Conservation (phyloP, 2,797 vertebrate species). For the Bradypus variegatus region DNA sequence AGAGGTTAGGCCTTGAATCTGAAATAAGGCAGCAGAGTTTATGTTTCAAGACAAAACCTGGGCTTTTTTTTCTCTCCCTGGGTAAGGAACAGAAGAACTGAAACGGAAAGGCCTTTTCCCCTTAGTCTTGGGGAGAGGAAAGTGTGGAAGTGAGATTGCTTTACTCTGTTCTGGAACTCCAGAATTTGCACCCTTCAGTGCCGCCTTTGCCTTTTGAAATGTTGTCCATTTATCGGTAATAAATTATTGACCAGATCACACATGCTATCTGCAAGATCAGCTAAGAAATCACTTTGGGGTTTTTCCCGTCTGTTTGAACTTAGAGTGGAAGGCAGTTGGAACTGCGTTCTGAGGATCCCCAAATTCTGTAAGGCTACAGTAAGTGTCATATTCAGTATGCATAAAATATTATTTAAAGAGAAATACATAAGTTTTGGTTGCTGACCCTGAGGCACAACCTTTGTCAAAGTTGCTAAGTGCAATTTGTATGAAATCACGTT, state of each 20-base stretch:
- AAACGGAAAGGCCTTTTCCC: not conserved
- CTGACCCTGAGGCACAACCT: not conserved
- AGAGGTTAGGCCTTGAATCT: not conserved
- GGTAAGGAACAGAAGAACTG: not conserved
- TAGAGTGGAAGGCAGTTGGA: too few relatives aligned
- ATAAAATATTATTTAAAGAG: not conserved
- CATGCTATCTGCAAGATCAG: not conserved
- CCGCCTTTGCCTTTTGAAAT: not conserved
- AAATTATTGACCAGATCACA: not conserved
- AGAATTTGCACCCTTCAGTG: not conserved
- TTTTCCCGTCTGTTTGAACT: not conserved
- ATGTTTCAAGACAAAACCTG: not conserved
- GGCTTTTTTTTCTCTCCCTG: not conserved
- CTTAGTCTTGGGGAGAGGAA: not conserved
- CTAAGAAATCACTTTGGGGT: not conserved
- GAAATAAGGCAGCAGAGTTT: not conserved
- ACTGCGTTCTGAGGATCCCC: not conserved
- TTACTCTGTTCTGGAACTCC: not conserved
- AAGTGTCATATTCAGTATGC: not conserved
- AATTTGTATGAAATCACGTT: not conserved
- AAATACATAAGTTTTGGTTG: not conserved
- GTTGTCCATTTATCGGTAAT: not conserved
- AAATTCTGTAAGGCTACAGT: not conserved
- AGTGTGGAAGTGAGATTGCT: not conserved
- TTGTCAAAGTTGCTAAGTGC: not conserved